Conservation (phyloP, 1,140 invertebrate species). For the Pentalonia nigronervosa region DNA sequence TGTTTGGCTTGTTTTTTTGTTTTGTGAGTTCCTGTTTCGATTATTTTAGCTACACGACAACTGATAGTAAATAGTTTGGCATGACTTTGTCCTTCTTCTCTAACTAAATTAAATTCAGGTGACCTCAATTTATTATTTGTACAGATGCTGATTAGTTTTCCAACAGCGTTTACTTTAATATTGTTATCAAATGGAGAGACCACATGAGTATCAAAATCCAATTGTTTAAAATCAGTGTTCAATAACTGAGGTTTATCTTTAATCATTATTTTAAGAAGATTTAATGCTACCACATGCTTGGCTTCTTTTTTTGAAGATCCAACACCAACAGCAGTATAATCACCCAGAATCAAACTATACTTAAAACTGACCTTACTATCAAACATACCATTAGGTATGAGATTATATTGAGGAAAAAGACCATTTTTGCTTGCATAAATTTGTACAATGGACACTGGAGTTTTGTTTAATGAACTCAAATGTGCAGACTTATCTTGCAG, state of each 20-base stretch:
- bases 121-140: constrained; percentile 69
- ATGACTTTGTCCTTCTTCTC: constrained; percentile 75
- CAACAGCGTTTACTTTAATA: constrained; percentile 61
- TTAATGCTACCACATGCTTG: constrained; percentile 73
- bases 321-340: constrained; percentile 64
- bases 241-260: background rate
- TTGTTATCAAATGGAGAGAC: constrained; percentile 59
- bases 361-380: constrained; percentile 77
- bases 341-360: constrained; percentile 63
- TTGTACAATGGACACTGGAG: constrained; percentile 76
- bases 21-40: constrained; percentile 66
- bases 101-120: constrained; percentile 70
- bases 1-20: constrained; percentile 71
- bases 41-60: constrained; percentile 70
- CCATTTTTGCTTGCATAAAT: constrained; percentile 73
- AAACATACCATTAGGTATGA: constrained; percentile 74
- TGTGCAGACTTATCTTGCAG: background rate
- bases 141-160: constrained; percentile 67
- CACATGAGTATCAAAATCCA: background rate
- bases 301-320: constrained; percentile 76
- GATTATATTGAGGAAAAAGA: constrained; percentile 72
- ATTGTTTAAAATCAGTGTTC: background rate
- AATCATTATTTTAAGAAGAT: constrained; percentile 66
- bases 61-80: constrained; percentile 73
- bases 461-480: constrained; percentile 65